These are phyloP conservation scores for Trichopoda pennipes DNA, from an alignment of 2,888 invertebrate genomes.

Conservation along the genomic window DNA sequence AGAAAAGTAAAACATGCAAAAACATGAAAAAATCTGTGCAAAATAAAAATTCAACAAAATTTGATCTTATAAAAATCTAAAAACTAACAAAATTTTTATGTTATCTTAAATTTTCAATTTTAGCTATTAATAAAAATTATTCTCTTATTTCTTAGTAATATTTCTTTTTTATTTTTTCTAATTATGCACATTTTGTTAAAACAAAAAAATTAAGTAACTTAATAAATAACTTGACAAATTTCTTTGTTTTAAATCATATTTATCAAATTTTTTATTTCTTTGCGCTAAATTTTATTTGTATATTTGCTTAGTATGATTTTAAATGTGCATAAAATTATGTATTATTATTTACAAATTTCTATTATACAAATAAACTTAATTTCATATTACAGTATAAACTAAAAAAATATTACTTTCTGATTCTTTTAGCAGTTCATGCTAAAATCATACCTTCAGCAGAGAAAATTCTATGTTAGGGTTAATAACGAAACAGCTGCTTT, in stretches of 20 bases:
- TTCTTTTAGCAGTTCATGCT: no score
- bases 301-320: conserved; percentile 16
- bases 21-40: conserved; percentile 5
- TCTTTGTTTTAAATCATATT: background rate
- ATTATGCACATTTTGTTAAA: conserved; percentile 37
- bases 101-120: conserved; percentile 59
- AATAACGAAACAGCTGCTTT: no score
- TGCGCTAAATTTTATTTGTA: background rate
- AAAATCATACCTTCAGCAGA: no score
- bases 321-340: conserved; percentile 56
- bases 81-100: conserved; percentile 46
- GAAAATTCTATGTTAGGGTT: no score
- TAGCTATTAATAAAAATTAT: conserved; percentile 45
- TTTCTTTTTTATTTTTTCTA: background rate
- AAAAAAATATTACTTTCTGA: conserved; percentile 28
- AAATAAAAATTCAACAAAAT: conserved; percentile 30
- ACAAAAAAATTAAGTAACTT: no score
- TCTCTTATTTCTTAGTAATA: background rate
- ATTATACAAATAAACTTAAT: conserved; percentile 43
- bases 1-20: conserved; percentile 12
- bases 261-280: background rate
- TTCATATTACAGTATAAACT: conserved; percentile 15
- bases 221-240: background rate
- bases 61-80: conserved; percentile 52
- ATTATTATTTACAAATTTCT: conserved; percentile 56